Percentiles rank a stretch among this genome's conserved stretches.
Evolutionary conservation across 2,113 vertebrate genomes (phyloP).

Genomic region (Gambusia holbrooki): DNA sequence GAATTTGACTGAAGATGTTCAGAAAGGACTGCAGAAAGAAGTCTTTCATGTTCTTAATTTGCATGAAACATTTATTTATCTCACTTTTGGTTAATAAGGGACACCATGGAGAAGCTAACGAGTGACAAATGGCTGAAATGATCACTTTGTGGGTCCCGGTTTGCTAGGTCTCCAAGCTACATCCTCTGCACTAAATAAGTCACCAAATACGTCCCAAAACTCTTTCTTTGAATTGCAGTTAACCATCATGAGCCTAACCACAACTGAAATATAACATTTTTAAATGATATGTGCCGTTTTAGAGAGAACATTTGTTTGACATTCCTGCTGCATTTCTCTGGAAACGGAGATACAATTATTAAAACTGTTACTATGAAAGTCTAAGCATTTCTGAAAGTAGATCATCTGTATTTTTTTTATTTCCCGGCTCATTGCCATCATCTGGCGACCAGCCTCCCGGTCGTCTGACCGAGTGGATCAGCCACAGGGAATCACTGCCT

Average conservation of each 20-base stretch:
- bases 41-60: background rate
- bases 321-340: background rate
- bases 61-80: too few species aligned
- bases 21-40: background rate
- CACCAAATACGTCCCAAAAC: too few species aligned
- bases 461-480: slow-evolving; percentile 29
- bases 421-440: background rate
- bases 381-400: slow-evolving; percentile 37
- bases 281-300: too few species aligned
- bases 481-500: slow-evolving; percentile 51
- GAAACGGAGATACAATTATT: background rate
- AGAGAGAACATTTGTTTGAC: background rate
- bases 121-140: background rate
- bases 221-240: too few species aligned
- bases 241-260: too few species aligned
- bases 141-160: too few species aligned
- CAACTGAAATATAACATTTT: too few species aligned
- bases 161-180: too few species aligned
- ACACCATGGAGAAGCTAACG: too few species aligned
- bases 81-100: too few species aligned
- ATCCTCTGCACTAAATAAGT: too few species aligned
- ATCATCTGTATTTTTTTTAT: slow-evolving; percentile 28
- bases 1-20: background rate
- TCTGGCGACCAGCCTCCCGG: slow-evolving; percentile 47
- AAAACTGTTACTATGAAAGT: slow-evolving; percentile 1